Conservation (phyloP, 2,113 vertebrate species). For the Rhinichthys klamathensis region DNA sequence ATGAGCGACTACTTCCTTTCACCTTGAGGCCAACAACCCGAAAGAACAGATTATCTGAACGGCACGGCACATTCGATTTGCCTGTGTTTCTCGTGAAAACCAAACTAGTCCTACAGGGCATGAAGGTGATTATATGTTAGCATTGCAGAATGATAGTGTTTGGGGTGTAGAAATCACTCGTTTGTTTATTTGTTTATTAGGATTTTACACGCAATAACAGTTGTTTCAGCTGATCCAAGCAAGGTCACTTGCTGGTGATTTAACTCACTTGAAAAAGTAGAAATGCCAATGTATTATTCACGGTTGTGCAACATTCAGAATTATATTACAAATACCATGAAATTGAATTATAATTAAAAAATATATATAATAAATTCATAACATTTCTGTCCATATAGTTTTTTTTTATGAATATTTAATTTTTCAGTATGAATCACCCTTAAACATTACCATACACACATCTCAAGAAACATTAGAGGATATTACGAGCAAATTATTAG, state of each 20-base stretch:
- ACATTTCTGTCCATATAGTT: background rate
- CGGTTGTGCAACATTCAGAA: background rate
- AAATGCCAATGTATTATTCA: background rate
- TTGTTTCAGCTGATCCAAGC: background rate
- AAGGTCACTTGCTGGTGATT: background rate
- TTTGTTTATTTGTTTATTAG: background rate
- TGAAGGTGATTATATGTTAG: background rate
- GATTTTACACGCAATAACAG: background rate
- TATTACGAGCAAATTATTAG: background rate
- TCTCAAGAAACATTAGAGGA: background rate
- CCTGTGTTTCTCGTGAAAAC: background rate
- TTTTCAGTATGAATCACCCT: background rate
- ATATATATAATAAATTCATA: background rate
- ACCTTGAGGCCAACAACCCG: conserved; percentile 44
- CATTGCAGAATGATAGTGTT: background rate
- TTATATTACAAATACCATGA: background rate
- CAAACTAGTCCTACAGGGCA: conserved; percentile 23
- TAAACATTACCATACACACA: background rate
- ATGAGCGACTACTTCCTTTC: conserved; percentile 60
- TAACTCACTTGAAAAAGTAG: background rate
- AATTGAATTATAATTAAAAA: background rate
- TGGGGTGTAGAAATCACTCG: background rate
- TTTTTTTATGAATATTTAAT: background rate
- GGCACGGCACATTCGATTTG: background rate
- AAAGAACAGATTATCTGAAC: conserved; percentile 34